A percentile compares a stretch with the other conserved stretches of the same genome.
Evolutionary conservation across 2,113 vertebrate genomes (phyloP).

Genomic region (Beaufortia kweichowensis): DNA sequence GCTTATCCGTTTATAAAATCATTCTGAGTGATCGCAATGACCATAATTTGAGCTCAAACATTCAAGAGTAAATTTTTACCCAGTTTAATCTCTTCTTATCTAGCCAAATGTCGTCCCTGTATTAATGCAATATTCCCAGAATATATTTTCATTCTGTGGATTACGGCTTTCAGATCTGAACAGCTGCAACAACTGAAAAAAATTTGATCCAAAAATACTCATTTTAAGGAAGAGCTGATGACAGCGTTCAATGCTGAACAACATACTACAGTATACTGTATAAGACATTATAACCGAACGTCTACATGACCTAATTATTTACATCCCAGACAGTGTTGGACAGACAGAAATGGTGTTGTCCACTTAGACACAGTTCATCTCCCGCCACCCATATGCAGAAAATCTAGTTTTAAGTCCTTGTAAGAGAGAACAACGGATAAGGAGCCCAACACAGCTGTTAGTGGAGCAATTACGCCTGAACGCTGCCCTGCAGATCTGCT

Average conservation of each 20-base stretch:
- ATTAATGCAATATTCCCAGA: conserved; percentile 26
- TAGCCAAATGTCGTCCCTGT: conserved; percentile 6
- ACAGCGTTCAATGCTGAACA: neutral
- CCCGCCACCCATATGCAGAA: neutral
- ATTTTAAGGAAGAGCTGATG: neutral
- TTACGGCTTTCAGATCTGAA: conserved; percentile 3
- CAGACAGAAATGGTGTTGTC: neutral
- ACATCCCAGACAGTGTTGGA: neutral
- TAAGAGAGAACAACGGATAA: conserved; percentile 21
- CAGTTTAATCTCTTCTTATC: conserved; percentile 41
- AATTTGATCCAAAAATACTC: neutral
- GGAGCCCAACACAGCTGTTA: neutral
- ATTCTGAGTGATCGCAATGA: conserved; percentile 18
- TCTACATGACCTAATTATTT: neutral
- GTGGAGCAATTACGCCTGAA: conserved; percentile 12
- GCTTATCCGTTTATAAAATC: neutral
- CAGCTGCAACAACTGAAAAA: conserved; percentile 4
- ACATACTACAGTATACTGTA: neutral
- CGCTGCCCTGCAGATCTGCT: conserved; percentile 22
- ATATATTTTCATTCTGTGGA: conserved; percentile 33
- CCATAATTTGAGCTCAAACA: conserved; percentile 32
- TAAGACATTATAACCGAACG: no score
- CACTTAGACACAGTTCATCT: conserved; percentile 4
- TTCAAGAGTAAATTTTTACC: conserved; percentile 17
- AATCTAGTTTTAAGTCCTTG: neutral